Percentiles rank a stretch among this genome's conserved stretches.
Evolutionary conservation across 92 coral and sea anemone species (phyloP).

Genomic region (Zoanthus solanderi): DNA sequence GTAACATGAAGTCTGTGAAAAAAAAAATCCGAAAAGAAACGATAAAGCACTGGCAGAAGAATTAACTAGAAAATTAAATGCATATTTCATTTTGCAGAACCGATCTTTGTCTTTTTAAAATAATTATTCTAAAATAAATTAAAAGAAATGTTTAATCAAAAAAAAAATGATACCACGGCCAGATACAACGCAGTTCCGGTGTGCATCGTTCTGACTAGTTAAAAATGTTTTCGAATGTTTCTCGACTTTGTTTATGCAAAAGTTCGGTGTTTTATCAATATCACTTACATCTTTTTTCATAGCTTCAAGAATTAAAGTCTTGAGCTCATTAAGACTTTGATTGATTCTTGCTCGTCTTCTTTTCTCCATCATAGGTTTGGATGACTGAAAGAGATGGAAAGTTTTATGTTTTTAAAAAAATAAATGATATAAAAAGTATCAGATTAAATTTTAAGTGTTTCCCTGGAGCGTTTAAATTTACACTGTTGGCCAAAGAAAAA

Average conservation of each 20-base stretch:
- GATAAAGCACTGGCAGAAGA: not conserved
- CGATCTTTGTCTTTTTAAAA: not conserved
- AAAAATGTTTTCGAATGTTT: not conserved
- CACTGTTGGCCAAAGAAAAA: not conserved
- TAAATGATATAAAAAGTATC: not conserved
- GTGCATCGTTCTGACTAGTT: too few relatives aligned
- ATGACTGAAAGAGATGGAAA: conserved; percentile 55
- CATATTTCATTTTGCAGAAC: not conserved
- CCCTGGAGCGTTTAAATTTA: not conserved
- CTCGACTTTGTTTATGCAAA: not conserved
- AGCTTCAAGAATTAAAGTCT: conserved; percentile 83
- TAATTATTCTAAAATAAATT: not conserved
- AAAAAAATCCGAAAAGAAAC: not conserved
- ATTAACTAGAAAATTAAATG: not conserved
- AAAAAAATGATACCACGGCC: not conserved
- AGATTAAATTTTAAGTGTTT: not conserved
- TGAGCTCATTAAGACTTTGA: conserved; percentile 84
- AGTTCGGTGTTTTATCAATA: not conserved
- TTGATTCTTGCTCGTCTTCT: conserved; percentile 85
- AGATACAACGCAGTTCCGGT: too few relatives aligned
- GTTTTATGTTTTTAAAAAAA: not conserved
- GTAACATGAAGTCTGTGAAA: conserved; percentile 80
- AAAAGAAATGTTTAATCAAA: not conserved
- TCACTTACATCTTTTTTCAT: conserved; percentile 87
- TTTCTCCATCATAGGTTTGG: conserved; percentile 89